Evolutionary conservation across 1,140 invertebrate genomes (phyloP).

Genomic region (Pseudomyrmex sp.): DNA sequence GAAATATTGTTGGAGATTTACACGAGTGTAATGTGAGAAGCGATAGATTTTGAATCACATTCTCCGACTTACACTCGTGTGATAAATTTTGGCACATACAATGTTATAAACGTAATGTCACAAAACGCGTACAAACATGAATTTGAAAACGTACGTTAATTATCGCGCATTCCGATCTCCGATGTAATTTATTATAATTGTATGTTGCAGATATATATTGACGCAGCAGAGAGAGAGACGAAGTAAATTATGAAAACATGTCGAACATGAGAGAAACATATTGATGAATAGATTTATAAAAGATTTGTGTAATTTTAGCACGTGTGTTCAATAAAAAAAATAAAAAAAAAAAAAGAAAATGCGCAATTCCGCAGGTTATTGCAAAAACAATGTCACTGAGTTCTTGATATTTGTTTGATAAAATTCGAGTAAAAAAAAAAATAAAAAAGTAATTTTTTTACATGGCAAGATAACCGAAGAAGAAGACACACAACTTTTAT

Average conservation of each 20-base stretch:
- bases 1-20: slow-evolving; percentile 38
- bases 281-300: slow-evolving; percentile 16
- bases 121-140: not conserved
- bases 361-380: too few species aligned
- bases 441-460: too few species aligned
- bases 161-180: too few species aligned
- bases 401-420: too few species aligned
- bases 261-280: not conserved
- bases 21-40: slow-evolving; percentile 5
- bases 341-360: too few species aligned
- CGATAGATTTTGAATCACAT: slow-evolving; percentile 18
- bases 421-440: too few species aligned
- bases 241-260: not conserved
- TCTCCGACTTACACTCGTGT: slow-evolving; percentile 11
- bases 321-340: not conserved
- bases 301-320: slow-evolving; percentile 11
- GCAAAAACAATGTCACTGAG: not conserved
- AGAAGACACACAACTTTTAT: too few species aligned
- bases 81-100: not conserved
- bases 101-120: not conserved
- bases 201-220: too few species aligned
- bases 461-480: too few species aligned
- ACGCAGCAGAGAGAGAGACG: too few species aligned
- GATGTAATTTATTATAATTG: too few species aligned
- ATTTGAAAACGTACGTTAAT: too few species aligned